Evolutionary conservation across 2,888 invertebrate species (phyloP), one percentile per base, ranked within the genome.

Genomic region (Mythimna lalbum): DNA sequence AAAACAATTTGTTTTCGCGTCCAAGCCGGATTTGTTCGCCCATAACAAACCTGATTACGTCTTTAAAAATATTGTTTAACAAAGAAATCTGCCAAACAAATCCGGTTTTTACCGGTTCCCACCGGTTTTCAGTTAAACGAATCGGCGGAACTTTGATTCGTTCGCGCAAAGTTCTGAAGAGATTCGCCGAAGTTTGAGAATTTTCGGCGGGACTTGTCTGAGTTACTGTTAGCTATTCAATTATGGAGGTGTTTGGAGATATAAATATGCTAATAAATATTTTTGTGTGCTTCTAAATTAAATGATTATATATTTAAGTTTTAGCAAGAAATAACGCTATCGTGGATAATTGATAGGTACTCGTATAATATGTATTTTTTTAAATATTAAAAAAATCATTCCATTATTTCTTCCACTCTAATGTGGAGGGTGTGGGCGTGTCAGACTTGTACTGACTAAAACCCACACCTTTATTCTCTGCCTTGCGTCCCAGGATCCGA

Each of bases 21-120:
- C 50, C 47, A 63, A 70, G 56, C 70, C 69, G 71, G 67, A 81
- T 85, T 82, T 81, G 61, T 75, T 77, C 74, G 62, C 55, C 69
- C 81, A 71, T 78, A 86, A 82, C 78, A 84, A 90, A 89, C 89
- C 86, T 84, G 88, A 90, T 90, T 88, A 89, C 86, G 69, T 71
- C 74, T 73, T 81, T 79, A 83, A 84, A 84, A 87, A 88, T 87
- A 86, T 84, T 86, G 85, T 86, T 85, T 82, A 88, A 84, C 88
- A 87, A 85, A 82, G 81, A 85, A 87, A 88, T 86, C 80, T 86
- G 72, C 80, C 79, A 84, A 85, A 80, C 82, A 79, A 84, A 84
- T 85, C 82, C 73, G 78, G 79, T 86, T 84, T 84, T 71, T 84
- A 88, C 88, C 84, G 74, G 81, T 76, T 87, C 69, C 75, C 80